These are phyloP conservation scores for Dromius quadrimaculatus DNA, from an alignment of 2,888 invertebrate species.

Conservation along the genomic window DNA sequence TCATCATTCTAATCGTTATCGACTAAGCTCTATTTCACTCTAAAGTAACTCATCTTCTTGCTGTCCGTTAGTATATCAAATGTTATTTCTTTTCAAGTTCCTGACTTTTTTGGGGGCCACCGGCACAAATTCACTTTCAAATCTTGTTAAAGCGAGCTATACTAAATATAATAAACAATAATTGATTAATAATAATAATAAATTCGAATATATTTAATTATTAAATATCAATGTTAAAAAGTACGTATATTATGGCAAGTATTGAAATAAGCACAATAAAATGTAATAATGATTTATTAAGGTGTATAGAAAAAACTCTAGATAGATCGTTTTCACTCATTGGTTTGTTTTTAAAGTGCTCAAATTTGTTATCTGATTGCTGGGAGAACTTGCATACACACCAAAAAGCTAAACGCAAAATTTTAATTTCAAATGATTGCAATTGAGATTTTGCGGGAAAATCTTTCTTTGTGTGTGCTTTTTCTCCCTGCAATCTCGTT, in stretches of 20 bases:
- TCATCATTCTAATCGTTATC: too few species aligned
- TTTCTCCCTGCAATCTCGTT: slow-evolving; percentile 5
- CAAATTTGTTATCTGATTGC: slow-evolving; percentile 49
- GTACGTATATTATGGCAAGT: slow-evolving; percentile 62
- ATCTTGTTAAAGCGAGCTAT: slow-evolving; percentile 53
- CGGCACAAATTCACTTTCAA: slow-evolving; percentile 52
- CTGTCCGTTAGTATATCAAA: slow-evolving; percentile 49
- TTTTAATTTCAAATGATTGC: background rate
- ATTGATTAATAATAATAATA: slow-evolving; percentile 51
- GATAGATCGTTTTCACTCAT: slow-evolving; percentile 50
- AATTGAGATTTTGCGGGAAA: background rate
- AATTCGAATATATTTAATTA: slow-evolving; percentile 52
- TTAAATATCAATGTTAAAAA: slow-evolving; percentile 61
- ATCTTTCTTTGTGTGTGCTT: slow-evolving; percentile 6
- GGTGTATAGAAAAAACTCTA: slow-evolving; percentile 50
- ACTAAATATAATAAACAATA: slow-evolving; percentile 52
- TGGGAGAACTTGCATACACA: background rate
- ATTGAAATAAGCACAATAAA: slow-evolving; percentile 64
- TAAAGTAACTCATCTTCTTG: too few species aligned
- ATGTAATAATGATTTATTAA: slow-evolving; percentile 58
- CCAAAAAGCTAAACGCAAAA: too few species aligned
- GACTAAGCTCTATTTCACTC: too few species aligned
- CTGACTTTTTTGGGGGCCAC: slow-evolving; percentile 53
- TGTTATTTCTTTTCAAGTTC: slow-evolving; percentile 52
- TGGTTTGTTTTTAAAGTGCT: slow-evolving; percentile 50